phyloP scores from a whole-genome alignment of 2,888 invertebrate genomes.

The Drosophila greeni region DNA sequence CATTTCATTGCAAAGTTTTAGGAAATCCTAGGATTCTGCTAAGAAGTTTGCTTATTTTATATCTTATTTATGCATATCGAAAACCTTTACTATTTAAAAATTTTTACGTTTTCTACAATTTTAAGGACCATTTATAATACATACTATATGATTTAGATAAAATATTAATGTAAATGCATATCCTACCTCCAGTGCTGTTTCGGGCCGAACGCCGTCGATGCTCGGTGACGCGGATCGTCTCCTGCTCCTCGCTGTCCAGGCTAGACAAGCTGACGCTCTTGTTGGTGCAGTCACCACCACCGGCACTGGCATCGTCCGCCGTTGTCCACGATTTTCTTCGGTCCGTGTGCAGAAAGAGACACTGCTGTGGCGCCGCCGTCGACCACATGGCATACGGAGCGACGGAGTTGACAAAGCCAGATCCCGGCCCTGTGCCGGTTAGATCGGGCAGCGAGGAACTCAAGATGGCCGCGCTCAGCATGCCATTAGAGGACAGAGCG shows the following conservation, averaged over 20 bases:
- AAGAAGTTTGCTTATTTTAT: background rate
- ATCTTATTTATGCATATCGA: background rate
- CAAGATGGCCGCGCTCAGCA: slow-evolving; percentile 69
- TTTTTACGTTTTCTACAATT: background rate
- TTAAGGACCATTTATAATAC: background rate
- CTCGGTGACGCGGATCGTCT: slow-evolving; percentile 80
- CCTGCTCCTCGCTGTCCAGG: slow-evolving; percentile 92
- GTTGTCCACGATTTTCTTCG: slow-evolving; percentile 92
- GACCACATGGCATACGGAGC: slow-evolving; percentile 75
- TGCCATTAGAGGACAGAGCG: slow-evolving; percentile 65
- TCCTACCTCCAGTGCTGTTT: slow-evolving; percentile 80
- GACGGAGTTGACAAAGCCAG: slow-evolving; percentile 12
- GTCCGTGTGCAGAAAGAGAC: slow-evolving; percentile 76
- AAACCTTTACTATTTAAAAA: background rate
- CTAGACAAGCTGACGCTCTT: slow-evolving; percentile 86
- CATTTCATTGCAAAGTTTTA: background rate
- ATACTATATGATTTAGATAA: too few species aligned
- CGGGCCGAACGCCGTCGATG: slow-evolving; percentile 80
- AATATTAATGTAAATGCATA: background rate
- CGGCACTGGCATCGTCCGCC: slow-evolving; percentile 84
- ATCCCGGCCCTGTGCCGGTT: slow-evolving; percentile 53
- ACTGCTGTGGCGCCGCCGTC: slow-evolving; percentile 74
- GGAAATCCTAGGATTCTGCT: background rate
- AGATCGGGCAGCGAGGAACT: slow-evolving; percentile 78
- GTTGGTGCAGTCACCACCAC: slow-evolving; percentile 80